phyloP scores from a whole-genome alignment of 2,113 vertebrate genomes.

The Lipotes vexillifer region DNA sequence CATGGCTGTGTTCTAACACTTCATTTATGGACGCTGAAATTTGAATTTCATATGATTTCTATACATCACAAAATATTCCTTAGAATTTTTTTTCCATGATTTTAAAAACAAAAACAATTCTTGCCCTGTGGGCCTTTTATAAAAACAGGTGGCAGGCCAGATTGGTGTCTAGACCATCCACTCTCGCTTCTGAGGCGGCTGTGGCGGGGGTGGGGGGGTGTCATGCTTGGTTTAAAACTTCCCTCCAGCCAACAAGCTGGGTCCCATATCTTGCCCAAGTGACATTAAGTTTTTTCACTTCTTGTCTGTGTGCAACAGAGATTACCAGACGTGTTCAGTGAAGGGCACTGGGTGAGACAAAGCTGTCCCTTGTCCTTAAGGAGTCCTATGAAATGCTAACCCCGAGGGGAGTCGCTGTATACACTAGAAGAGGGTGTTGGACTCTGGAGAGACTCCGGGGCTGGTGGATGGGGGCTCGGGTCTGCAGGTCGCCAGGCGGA shows the following conservation, averaged over 20 bases:
- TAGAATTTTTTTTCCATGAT: background rate
- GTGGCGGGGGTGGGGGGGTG: rapidly evolving
- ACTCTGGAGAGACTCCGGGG: background rate
- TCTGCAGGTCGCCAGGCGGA: background rate
- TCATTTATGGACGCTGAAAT: background rate
- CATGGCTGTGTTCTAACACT: background rate
- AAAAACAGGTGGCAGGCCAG: background rate
- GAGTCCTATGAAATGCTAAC: background rate
- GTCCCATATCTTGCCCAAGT: background rate
- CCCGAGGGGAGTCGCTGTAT: background rate
- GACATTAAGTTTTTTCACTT: background rate
- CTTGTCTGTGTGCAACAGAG: background rate
- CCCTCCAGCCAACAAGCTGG: background rate
- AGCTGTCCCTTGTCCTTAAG: background rate
- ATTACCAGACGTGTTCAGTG: rapidly evolving
- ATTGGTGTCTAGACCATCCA: background rate
- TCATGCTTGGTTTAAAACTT: background rate
- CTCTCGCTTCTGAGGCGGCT: background rate
- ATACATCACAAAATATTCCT: background rate
- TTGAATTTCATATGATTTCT: background rate
- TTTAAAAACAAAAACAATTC: background rate
- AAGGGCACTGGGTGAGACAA: background rate
- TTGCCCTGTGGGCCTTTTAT: background rate
- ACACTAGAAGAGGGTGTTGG: background rate
- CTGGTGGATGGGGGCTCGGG: background rate